Conservation (phyloP, 2,888 invertebrate genomes). For the Erebia ligea region DNA sequence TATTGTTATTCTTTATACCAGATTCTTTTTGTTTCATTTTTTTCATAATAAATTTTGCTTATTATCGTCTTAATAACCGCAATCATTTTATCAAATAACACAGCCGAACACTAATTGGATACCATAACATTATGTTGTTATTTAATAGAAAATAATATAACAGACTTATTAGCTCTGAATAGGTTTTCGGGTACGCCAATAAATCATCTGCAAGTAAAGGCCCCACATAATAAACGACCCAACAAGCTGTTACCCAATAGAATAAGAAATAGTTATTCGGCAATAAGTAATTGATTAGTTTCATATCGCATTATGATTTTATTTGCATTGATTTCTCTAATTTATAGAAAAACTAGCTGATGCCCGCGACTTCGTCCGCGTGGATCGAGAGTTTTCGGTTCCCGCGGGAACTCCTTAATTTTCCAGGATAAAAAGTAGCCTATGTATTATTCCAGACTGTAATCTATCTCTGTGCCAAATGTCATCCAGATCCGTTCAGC, state of each 20-base stretch:
- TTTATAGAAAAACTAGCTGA: too few species aligned
- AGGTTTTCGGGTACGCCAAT: slow-evolving; percentile 6
- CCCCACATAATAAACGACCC: not conserved
- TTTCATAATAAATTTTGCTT: not conserved
- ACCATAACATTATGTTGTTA: slow-evolving; percentile 8
- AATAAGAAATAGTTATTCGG: not conserved
- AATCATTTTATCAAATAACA: slow-evolving; percentile 12
- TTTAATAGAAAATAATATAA: slow-evolving; percentile 12
- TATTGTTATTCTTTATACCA: too few species aligned
- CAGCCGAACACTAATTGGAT: slow-evolving; percentile 15
- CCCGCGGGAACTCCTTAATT: too few species aligned
- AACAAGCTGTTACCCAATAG: not conserved
- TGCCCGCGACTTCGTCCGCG: too few species aligned
- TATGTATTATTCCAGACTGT: too few species aligned
- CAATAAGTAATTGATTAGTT: not conserved
- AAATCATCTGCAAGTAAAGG: slow-evolving; percentile 2
- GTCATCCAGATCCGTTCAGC: too few species aligned
- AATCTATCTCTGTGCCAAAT: too few species aligned
- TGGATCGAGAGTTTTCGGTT: too few species aligned
- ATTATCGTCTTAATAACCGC: not conserved
- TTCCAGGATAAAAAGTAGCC: too few species aligned
- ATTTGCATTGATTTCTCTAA: too few species aligned
- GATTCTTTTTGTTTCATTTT: too few species aligned
- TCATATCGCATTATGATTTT: too few species aligned
- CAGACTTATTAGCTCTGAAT: not conserved